A percentile compares a stretch with the other conserved stretches of the same genome.
Conservation (phyloP, 2,888 invertebrate species). For the Glomeris marginata region DNA sequence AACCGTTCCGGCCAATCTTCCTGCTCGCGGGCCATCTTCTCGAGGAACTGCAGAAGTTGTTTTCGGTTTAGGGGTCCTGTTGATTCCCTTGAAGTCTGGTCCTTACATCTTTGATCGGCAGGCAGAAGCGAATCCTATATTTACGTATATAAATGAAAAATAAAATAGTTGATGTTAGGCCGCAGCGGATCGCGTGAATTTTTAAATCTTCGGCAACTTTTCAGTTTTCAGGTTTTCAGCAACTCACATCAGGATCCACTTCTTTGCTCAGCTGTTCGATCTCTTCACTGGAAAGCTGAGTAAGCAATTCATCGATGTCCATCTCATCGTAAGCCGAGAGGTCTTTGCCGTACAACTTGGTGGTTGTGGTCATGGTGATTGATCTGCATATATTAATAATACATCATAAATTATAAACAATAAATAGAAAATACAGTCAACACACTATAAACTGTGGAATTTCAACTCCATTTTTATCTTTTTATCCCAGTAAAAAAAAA, state of each 20-base stretch:
- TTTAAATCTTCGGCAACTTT: no score
- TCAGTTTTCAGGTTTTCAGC: no score
- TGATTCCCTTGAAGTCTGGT: slow-evolving; percentile 86
- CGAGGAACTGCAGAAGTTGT: slow-evolving; percentile 88
- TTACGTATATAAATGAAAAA: slow-evolving; percentile 6
- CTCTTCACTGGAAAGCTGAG: slow-evolving; percentile 87
- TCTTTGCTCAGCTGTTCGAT: slow-evolving; percentile 94
- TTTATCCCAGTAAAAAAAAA: no score
- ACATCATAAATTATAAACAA: no score
- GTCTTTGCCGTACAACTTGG: slow-evolving; percentile 74
- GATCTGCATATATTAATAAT: not conserved
- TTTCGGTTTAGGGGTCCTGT: slow-evolving; percentile 94
- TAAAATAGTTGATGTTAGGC: slow-evolving; percentile 12
- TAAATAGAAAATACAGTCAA: no score
- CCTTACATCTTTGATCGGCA: slow-evolving; percentile 85
- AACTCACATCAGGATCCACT: slow-evolving; percentile 99
- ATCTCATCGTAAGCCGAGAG: slow-evolving; percentile 82
- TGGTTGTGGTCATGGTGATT: slow-evolving; percentile 46
- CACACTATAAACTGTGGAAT: no score
- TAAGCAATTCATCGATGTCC: slow-evolving; percentile 86
- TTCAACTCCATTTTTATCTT: no score
- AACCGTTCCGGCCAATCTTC: slow-evolving; percentile 93
- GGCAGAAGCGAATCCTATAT: slow-evolving; percentile 91
- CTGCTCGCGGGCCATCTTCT: slow-evolving; percentile 94
- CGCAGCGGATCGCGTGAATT: not conserved